phyloP scores from a whole-genome alignment of 2,797 vertebrate genomes.

The Scolopax bukidnonensis region DNA sequence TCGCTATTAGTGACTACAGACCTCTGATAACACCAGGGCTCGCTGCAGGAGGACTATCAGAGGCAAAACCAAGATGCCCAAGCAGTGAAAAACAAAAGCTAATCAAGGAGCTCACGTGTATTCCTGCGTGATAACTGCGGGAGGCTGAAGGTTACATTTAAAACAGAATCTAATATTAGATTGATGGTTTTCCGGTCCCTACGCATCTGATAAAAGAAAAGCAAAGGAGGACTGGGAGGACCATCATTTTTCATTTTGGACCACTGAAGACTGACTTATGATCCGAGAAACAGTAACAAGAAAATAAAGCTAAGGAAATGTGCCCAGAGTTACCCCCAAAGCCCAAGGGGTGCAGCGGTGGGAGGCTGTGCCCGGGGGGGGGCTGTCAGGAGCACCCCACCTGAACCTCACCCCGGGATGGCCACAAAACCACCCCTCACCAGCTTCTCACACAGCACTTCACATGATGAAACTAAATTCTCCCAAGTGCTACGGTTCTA shows the following conservation, averaged over 20 bases:
- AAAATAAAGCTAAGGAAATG: neutral
- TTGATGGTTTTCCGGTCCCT: neutral
- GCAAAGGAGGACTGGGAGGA: neutral
- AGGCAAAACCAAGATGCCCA: neutral
- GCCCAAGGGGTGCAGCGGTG: neutral
- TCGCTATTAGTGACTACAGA: neutral
- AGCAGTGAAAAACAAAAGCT: neutral
- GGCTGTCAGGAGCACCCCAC: constrained; percentile 36
- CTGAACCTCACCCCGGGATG: neutral
- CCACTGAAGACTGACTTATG: neutral
- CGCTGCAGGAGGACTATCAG: neutral
- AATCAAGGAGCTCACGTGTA: neutral
- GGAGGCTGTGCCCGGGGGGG: neutral
- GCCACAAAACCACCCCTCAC: neutral
- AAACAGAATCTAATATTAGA: neutral
- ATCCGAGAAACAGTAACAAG: neutral
- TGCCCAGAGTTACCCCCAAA: neutral
- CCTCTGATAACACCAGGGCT: neutral
- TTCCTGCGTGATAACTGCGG: neutral
- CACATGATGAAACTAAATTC: neutral
- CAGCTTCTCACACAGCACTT: neutral
- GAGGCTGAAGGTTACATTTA: neutral
- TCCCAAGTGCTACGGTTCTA: neutral
- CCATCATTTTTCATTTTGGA: neutral
- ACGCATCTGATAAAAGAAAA: neutral